These are phyloP conservation scores for Drosophila auraria DNA, from an alignment of 1,140 invertebrate species.

Conservation along the genomic window DNA sequence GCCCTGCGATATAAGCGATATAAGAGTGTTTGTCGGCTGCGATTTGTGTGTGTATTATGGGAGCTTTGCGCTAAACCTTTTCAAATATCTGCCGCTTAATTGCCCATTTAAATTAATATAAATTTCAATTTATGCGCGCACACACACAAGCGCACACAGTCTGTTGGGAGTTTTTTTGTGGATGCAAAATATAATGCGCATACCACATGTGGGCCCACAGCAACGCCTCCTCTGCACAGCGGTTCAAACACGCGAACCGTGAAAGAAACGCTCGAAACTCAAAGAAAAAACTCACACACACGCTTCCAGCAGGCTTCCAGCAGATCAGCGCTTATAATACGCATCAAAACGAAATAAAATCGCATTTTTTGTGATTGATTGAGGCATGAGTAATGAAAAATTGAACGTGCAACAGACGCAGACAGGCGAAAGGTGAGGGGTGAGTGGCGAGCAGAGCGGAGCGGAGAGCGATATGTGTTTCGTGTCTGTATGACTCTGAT, in stretches of 20 bases:
- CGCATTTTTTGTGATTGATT: slow-evolving; percentile 82
- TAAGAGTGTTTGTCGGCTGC: slow-evolving; percentile 21
- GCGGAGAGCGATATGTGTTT: slow-evolving; percentile 61
- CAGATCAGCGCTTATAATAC: slow-evolving; percentile 81
- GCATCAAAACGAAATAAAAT: slow-evolving; percentile 83
- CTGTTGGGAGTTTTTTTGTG: slow-evolving; percentile 20
- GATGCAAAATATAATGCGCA: slow-evolving; percentile 71
- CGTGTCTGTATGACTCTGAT: slow-evolving; percentile 81
- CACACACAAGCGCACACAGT: slow-evolving; percentile 12
- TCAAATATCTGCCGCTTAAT: slow-evolving; percentile 69
- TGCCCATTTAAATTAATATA: slow-evolving; percentile 82
- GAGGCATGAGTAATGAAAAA: slow-evolving; percentile 84
- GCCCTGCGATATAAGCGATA: slow-evolving; percentile 34
- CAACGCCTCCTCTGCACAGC: slow-evolving; percentile 25
- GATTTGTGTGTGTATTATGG: slow-evolving; percentile 31
- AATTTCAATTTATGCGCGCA: slow-evolving; percentile 70
- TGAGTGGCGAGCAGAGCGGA: not conserved
- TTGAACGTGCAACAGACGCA: slow-evolving; percentile 70
- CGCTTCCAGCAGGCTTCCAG: slow-evolving; percentile 4
- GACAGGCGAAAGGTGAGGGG: slow-evolving; percentile 25
- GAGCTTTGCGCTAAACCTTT: slow-evolving; percentile 65
- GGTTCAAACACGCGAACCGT: slow-evolving; percentile 55
- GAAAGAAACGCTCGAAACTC: slow-evolving; percentile 66
- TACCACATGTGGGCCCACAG: slow-evolving; percentile 66
- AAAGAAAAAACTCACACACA: slow-evolving; percentile 36